A percentile compares a stretch with the other conserved stretches of the same genome.
Conservation (phyloP, 2,797 vertebrate species). For the Rallus crepitans region DNA sequence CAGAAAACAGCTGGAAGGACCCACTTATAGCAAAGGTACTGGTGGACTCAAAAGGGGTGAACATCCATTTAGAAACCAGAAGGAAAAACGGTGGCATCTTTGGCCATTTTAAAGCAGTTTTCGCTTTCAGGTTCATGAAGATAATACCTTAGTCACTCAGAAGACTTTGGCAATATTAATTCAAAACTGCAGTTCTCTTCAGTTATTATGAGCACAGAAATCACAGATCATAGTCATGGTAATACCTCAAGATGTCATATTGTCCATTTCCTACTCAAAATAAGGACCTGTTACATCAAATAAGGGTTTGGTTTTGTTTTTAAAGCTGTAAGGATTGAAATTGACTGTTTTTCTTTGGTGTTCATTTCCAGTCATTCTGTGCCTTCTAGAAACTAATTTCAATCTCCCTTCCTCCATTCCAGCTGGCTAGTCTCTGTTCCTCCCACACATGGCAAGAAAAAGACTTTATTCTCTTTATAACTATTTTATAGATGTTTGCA, state of each 20-base stretch:
- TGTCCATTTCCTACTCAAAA: background rate
- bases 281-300: background rate
- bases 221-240: background rate
- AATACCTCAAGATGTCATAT: background rate
- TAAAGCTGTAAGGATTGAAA: background rate
- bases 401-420: background rate
- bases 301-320: background rate
- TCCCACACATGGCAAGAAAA: background rate
- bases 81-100: background rate
- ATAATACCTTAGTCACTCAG: background rate
- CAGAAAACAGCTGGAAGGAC: background rate
- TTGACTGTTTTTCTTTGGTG: background rate
- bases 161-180: background rate
- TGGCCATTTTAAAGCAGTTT: background rate
- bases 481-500: background rate
- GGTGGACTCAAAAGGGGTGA: background rate
- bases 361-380: background rate
- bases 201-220: background rate
- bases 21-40: background rate
- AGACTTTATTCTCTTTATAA: background rate
- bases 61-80: background rate
- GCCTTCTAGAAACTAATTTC: background rate
- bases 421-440: background rate
- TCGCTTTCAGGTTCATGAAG: background rate
- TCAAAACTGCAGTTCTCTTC: background rate